Evolutionary conservation across 2,888 invertebrate genomes (phyloP), one percentile per base, ranked within the genome.

Genomic region (Agrilus mali): DNA sequence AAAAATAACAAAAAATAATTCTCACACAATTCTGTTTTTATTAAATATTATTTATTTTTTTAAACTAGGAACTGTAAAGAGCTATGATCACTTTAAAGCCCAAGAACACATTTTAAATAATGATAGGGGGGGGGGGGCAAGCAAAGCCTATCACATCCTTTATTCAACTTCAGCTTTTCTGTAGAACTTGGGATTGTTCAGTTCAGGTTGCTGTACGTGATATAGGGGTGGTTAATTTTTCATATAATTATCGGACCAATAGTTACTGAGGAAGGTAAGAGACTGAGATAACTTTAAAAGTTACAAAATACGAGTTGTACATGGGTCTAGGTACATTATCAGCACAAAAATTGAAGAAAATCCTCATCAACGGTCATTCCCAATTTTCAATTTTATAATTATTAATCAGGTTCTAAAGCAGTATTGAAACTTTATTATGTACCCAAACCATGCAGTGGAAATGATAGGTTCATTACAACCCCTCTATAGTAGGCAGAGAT

Each of bases 171-270:
- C 88, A 90, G 65, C 83, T 97, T 80, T 98, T 86, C 67, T 92
- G 89, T 8, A 84, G 86, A 67, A 97, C 97, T 0, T 98, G 95
- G 95, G 94, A 96, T 64, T 82, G 83, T 59, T 77, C 90, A 1
- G 76, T 77, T 12, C 83, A 87, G 63, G 75, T 93, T 35, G 68
- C 72, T 38, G 77, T 93, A 42, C 78, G 82, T 22, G 83, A 81
- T 41, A 93, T 92, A 59, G 90, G 93, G 55, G 86, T 98, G 86
- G 80, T 93, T 55, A 51, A 13, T 31, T 17, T n/a, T 36, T 8
- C 1, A 70, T 70, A 33, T 64, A 60, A 71, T 95, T 43, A 66
- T 85, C 42, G 81, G 83, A 55, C 89, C 90, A 0, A 92, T 95
- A 93, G 92, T 93, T 2, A 65, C 94, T 55, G 93, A 95, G 64